Percentiles rank a stretch among this genome's conserved stretches.
Conservation (phyloP, 2,888 invertebrate genomes). For the Drosophila stalkeri region DNA sequence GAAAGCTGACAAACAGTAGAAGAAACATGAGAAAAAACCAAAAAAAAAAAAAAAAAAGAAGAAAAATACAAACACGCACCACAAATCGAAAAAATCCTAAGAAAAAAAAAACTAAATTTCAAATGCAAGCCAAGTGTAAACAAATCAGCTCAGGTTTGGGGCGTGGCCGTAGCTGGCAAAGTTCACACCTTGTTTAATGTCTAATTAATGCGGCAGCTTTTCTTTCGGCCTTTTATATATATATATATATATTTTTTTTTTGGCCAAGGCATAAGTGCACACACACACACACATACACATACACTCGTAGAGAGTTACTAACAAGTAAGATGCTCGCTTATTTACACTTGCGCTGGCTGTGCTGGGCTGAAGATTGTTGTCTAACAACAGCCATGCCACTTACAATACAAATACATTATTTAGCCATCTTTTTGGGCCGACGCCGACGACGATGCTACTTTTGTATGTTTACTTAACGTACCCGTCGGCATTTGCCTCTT, state of each 20-base stretch:
- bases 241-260: no score
- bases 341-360: constrained; percentile 68
- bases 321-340: constrained; percentile 37
- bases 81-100: constrained; percentile 6
- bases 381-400: constrained; percentile 72
- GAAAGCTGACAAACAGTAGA: constrained; percentile 8
- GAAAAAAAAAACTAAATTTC: constrained; percentile 5
- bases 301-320: not conserved
- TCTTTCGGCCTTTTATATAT: constrained; percentile 38
- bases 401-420: constrained; percentile 80
- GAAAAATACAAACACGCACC: not conserved
- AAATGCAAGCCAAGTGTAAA: constrained; percentile 55
- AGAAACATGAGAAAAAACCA: not conserved
- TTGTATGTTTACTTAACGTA: constrained; percentile 82
- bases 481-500: constrained; percentile 78
- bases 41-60: not conserved
- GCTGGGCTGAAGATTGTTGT: constrained; percentile 37
- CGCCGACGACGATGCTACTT: constrained; percentile 32
- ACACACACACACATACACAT: constrained; percentile 3
- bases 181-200: constrained; percentile 78
- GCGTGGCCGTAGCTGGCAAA: constrained; percentile 63
- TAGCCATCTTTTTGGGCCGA: constrained; percentile 78
- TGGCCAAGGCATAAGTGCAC: constrained; percentile 26
- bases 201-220: constrained; percentile 77
- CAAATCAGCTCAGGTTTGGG: constrained; percentile 51